Base-by-base conservation (phyloP, 2,888 invertebrate genomes). In the Limenitis camilla region DNA sequence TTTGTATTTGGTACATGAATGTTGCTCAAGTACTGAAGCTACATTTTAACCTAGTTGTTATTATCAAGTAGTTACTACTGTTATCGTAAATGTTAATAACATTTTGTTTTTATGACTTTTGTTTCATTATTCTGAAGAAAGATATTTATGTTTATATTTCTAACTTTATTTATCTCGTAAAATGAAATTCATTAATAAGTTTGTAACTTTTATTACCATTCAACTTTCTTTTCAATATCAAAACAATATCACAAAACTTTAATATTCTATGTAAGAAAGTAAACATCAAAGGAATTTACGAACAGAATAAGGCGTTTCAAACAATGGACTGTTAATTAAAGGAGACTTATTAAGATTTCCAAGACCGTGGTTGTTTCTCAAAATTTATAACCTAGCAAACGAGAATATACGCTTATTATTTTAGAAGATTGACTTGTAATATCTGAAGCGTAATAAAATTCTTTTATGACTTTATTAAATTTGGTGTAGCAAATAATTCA, bases 331-430 rank as follows among this genome's bases (percentile, higher is more conserved):
- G 35, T 41, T 41, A 41, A 46, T 52, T 41, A 45, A 51, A 29
- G 44, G 40, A 45, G n/a, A 10, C 35, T 40, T 51, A 51, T 33
- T 51, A 46, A 27, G 30, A 41, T 41, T 46, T 45, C 30, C n/a
- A 39, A 30, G 30, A 30, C 9, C 31, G 36, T 46, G 40, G 41
- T 51, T 51, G 41, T 45, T 36, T 51, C 5, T 27, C 40, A 47
- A 32, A n/a, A n/a, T n/a, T n/a, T n/a, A 8, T 19, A 40, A 40
- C 35, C 19, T 41, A 41, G n/a, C 36, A 29, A 31, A 36, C 40
- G 29, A n/a, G 19, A 36, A n/a, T 19, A 28, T 29, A 33, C 32
- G 35, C 30, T 41, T 5, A 48, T n/a, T 48, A 48, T 31, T 48
- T 31, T 2, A n/a, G 5, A 9, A 11, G 38, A 4, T 46, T 46